These are phyloP conservation scores for Lepilemur septentrionalis DNA, from an alignment of 2,797 vertebrate species.

Conservation along the genomic window DNA sequence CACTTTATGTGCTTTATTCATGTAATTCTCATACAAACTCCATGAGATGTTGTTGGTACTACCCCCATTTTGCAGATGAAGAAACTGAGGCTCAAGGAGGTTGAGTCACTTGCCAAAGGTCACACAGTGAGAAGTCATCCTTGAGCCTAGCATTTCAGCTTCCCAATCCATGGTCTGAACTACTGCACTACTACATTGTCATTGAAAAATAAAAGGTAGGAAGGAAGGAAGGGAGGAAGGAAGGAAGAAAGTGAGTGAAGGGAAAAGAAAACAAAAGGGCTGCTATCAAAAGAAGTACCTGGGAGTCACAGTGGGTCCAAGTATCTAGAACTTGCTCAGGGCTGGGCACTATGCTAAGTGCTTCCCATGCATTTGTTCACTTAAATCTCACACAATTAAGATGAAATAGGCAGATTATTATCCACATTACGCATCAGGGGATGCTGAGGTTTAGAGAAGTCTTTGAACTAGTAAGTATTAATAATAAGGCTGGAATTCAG, in stretches of 20 bases:
- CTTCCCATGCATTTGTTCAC: not conserved
- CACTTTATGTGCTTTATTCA: not conserved
- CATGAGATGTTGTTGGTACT: not conserved
- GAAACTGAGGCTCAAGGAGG: not conserved
- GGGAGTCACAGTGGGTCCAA: accelerated
- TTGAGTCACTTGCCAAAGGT: not conserved
- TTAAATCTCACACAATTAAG: too few relatives aligned
- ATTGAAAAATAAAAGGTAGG: not conserved
- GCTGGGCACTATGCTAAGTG: not conserved
- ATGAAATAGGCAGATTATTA: not conserved
- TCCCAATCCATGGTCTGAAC: not conserved
- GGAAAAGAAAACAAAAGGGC: not conserved
- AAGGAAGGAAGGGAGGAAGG: not conserved
- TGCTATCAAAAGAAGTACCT: too few relatives aligned
- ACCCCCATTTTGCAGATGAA: not conserved
- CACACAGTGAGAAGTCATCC: not conserved
- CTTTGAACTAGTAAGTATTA: not conserved
- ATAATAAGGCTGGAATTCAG: not conserved
- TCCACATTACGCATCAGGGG: accelerated
- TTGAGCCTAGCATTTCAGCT: not conserved
- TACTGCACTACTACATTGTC: not conserved
- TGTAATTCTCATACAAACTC: not conserved
- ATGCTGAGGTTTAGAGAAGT: not conserved
- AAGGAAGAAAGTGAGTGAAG: too few relatives aligned
- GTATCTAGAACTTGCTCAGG: not conserved